A percentile compares a stretch with the other conserved stretches of the same genome.
phyloP scores from a whole-genome alignment of 2,888 invertebrate species.

The Ormyrus thymus region DNA sequence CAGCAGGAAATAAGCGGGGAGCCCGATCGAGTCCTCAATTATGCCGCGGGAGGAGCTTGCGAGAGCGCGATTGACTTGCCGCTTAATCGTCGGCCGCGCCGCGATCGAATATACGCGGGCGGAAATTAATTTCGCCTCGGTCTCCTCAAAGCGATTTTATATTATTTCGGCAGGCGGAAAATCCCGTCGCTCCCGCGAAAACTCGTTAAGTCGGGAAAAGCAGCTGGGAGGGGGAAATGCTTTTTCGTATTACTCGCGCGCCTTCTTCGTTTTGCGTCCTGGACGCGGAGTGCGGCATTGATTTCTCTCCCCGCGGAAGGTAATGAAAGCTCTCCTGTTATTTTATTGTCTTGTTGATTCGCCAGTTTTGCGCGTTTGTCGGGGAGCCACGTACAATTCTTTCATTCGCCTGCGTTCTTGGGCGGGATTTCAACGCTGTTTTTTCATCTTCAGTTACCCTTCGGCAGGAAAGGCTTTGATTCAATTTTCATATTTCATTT shows the following conservation, averaged over 20 bases:
- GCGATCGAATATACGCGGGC: slow-evolving; percentile 12
- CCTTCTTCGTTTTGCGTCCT: not conserved
- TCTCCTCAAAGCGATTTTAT: too few species aligned
- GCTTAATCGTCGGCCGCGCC: not conserved
- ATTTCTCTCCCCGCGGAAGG: not conserved
- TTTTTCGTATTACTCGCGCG: slow-evolving; percentile 13
- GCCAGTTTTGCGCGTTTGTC: too few species aligned
- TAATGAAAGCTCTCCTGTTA: slow-evolving; percentile 24
- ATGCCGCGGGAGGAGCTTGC: not conserved
- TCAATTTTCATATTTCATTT: too few species aligned
- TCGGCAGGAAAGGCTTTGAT: not conserved
- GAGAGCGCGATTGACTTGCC: not conserved
- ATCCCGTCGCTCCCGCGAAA: not conserved
- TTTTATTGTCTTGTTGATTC: slow-evolving; percentile 24
- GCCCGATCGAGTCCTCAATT: too few species aligned
- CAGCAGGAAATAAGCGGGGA: slow-evolving; percentile 4
- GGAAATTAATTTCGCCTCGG: slow-evolving; percentile 27
- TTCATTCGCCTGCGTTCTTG: too few species aligned
- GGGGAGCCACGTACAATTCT: too few species aligned
- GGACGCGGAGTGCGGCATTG: not conserved
- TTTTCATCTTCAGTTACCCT: not conserved
- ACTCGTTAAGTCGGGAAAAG: slow-evolving; percentile 35
- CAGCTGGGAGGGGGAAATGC: slow-evolving; percentile 43
- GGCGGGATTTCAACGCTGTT: too few species aligned
- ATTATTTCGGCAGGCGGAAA: too few species aligned